Conservation (phyloP, 2,888 invertebrate genomes). For the Glyphotaelius pellucidus region DNA sequence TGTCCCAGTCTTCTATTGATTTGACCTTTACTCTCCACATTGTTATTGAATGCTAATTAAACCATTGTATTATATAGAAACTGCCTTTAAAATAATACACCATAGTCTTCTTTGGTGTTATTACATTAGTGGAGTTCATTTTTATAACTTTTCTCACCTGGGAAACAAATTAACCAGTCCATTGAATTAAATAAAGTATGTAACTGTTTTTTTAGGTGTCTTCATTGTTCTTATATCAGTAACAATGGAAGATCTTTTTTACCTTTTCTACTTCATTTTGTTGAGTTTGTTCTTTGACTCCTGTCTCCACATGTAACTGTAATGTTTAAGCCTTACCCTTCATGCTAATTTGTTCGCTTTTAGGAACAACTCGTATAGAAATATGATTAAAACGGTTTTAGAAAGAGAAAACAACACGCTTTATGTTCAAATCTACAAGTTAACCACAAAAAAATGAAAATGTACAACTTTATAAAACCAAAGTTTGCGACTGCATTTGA, state of each 20-base stretch:
- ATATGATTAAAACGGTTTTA: no score
- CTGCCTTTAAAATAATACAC: background rate
- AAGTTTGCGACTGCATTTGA: no score
- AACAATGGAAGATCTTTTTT: background rate
- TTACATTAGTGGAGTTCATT: background rate
- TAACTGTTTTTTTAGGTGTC: background rate
- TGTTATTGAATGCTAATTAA: slow-evolving; percentile 19
- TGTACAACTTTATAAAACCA: no score
- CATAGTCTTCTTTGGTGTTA: background rate
- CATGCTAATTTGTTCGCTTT: no score
- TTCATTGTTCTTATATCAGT: background rate
- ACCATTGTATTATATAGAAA: slow-evolving; percentile 38
- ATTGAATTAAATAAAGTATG: background rate
- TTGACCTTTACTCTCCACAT: slow-evolving; percentile 45
- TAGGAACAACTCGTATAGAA: no score
- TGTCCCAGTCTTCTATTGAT: slow-evolving; percentile 33
- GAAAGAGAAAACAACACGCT: no score
- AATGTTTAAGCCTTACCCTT: background rate
- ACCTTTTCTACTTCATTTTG: background rate
- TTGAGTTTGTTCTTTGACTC: background rate
- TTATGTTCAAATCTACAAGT: no score
- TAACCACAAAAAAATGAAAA: no score
- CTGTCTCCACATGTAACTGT: background rate
- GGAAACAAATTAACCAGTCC: background rate
- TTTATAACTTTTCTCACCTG: slow-evolving; percentile 2